These are phyloP conservation scores for Turnix velox DNA, from an alignment of 2,113 vertebrate genomes.

Conservation along the genomic window DNA sequence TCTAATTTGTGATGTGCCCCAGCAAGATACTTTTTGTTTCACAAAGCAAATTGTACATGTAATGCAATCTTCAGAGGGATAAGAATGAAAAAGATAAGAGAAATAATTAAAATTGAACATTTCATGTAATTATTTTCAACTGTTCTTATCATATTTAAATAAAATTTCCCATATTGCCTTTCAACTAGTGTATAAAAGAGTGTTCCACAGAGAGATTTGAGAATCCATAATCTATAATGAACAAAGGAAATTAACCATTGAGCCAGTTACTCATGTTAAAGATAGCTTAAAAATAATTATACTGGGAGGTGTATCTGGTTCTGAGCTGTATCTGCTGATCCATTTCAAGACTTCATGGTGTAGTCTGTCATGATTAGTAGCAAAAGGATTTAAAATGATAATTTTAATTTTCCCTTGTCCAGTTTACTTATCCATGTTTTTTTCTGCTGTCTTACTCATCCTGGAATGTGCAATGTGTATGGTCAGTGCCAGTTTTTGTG, in stretches of 20 bases:
- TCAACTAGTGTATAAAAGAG: not conserved
- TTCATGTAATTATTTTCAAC: not conserved
- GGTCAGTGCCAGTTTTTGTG: not conserved
- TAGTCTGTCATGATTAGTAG: not conserved
- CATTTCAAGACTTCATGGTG: not conserved
- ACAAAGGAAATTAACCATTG: not conserved
- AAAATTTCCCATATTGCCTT: not conserved
- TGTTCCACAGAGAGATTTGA: not conserved
- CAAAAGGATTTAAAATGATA: not conserved
- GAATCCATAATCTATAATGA: not conserved
- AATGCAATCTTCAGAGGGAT: not conserved
- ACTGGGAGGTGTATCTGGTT: not conserved
- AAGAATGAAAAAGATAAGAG: not conserved
- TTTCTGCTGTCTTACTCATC: not conserved
- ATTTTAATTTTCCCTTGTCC: not conserved
- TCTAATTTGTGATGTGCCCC: not conserved
- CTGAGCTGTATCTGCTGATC: not conserved
- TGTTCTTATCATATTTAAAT: not conserved
- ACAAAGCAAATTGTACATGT: not conserved
- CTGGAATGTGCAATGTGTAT: not conserved
- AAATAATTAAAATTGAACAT: not conserved
- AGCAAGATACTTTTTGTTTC: not conserved
- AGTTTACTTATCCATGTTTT: not conserved
- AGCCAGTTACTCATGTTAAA: not conserved
- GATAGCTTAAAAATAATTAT: not conserved